phyloP scores from a whole-genome alignment of 2,888 invertebrate genomes.

The Scelioninae gen. 2 region DNA sequence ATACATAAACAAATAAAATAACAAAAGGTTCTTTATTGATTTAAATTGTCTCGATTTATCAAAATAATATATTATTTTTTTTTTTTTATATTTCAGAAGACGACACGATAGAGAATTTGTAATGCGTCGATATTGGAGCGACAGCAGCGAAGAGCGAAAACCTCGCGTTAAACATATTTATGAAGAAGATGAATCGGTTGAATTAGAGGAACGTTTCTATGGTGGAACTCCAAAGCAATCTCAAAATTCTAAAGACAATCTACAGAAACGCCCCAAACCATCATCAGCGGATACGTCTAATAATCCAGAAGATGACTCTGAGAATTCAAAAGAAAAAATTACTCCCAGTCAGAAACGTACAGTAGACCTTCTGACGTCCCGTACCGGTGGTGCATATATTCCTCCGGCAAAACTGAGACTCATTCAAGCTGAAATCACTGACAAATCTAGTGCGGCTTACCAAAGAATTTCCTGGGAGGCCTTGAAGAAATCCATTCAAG shows the following conservation, averaged over 20 bases:
- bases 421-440: constrained; percentile 97
- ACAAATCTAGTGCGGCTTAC: constrained; percentile 95
- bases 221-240: constrained; percentile 55
- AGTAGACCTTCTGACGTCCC: constrained; percentile 85
- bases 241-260: constrained; percentile 42
- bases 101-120: constrained; percentile 45
- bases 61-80: too few species aligned
- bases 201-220: constrained; percentile 64
- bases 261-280: neutral
- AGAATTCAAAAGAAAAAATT: constrained; percentile 62
- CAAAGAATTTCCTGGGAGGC: constrained; percentile 99
- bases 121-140: constrained; percentile 62
- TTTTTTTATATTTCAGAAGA: constrained; percentile 27
- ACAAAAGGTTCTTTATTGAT: too few species aligned
- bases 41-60: too few species aligned
- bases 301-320: constrained; percentile 13
- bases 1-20: too few species aligned
- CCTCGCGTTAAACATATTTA: constrained; percentile 56
- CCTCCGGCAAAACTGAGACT: constrained; percentile 96
- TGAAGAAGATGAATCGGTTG: constrained; percentile 58
- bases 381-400: constrained; percentile 97
- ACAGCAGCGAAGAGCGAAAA: constrained; percentile 43
- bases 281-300: neutral
- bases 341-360: constrained; percentile 74
- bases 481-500: constrained; percentile 98